A percentile compares a stretch with the other conserved stretches of the same genome.
Evolutionary conservation across 1,140 invertebrate genomes (phyloP).

Genomic region (Doryteuthis pealeii): DNA sequence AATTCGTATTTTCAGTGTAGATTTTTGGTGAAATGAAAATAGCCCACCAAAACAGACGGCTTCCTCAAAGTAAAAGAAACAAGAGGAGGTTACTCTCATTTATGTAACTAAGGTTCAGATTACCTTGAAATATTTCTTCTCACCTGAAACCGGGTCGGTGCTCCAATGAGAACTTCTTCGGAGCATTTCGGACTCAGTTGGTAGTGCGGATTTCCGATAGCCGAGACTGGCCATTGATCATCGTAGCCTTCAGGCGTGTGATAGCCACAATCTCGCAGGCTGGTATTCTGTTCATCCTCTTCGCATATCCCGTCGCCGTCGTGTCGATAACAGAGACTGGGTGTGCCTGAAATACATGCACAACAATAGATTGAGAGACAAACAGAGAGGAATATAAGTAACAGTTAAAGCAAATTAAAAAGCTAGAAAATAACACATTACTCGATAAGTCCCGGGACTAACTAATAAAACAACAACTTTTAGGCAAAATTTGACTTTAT

Average conservation of each 20-base stretch:
- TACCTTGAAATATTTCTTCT: no score
- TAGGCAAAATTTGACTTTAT: background rate
- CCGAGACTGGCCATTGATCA: slow-evolving; percentile 41
- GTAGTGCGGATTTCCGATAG: slow-evolving; percentile 32
- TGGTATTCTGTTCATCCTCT: slow-evolving; percentile 31
- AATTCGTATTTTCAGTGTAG: no score
- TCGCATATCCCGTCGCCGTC: slow-evolving; percentile 44
- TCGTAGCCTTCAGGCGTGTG: slow-evolving; percentile 37
- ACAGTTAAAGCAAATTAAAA: no score
- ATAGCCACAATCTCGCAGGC: slow-evolving; percentile 40
- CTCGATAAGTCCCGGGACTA: no score
- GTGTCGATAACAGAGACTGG: slow-evolving; percentile 42
- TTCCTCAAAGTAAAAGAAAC: no score
- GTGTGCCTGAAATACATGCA: slow-evolving; percentile 26
- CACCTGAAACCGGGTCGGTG: slow-evolving; percentile 30
- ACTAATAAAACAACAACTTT: no score
- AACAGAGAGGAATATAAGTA: no score
- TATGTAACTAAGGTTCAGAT: no score
- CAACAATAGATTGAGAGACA: background rate
- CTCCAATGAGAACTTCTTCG: slow-evolving; percentile 30
- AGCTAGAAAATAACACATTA: no score
- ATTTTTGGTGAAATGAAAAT: no score
- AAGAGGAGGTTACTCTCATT: no score
- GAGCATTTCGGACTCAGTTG: slow-evolving; percentile 29
- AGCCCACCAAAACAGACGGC: no score